Conservation (phyloP, 1,140 invertebrate genomes). For the Saxidomus purpurata region DNA sequence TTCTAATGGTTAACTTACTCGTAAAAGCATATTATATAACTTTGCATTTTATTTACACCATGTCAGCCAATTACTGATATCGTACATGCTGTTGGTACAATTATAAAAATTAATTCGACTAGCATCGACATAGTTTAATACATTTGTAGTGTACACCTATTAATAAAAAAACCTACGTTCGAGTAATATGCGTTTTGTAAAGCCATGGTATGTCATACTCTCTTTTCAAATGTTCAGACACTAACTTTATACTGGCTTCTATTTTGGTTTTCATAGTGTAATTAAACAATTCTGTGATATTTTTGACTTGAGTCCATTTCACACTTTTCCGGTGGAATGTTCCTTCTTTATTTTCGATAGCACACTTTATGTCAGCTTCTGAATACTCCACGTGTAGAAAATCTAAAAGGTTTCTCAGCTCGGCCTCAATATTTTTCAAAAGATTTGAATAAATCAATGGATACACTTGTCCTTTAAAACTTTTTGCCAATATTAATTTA, state of each 20-base stretch:
- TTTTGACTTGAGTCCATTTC: background rate
- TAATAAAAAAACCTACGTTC: no score
- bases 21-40: no score
- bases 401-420: background rate
- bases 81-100: no score
- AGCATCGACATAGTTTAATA: no score
- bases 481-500: conserved; percentile 16
- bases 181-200: background rate
- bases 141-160: no score
- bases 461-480: conserved; percentile 3
- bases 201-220: conserved; percentile 6
- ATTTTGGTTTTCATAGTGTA: background rate
- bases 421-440: background rate
- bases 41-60: no score
- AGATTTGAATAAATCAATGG: conserved; percentile 28
- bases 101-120: no score
- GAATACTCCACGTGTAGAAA: background rate
- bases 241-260: background rate
- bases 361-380: conserved; percentile 12
- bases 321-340: background rate
- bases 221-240: background rate
- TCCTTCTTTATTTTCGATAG: conserved; percentile 17
- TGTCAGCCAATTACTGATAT: no score
- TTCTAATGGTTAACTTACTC: no score
- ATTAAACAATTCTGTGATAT: conserved; percentile 1